Evolutionary conservation across 2,797 vertebrate species (phyloP), one percentile per base, ranked within the genome.

Genomic region (Myiothlypis chrysogaster): DNA sequence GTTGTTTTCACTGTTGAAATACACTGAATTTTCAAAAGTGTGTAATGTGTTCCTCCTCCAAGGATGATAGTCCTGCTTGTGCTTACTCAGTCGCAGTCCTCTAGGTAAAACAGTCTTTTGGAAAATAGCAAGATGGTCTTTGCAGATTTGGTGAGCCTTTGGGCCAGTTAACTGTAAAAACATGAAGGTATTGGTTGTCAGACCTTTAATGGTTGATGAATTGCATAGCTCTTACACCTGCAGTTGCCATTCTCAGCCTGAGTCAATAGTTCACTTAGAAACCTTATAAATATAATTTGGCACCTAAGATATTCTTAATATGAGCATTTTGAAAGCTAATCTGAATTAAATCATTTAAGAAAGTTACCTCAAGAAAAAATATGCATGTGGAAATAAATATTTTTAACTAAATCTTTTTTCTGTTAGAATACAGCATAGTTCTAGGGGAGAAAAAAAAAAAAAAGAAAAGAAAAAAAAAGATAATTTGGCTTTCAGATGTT

Each of bases 371-470:
- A 72, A 56, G 21, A 12, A 78, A 91, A 91, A 77, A 27, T 12
- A 20, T 18, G n/a, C 0, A 0, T 9, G 1, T 60, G 20, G 11
- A 91, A 85, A 47, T 21, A 86, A 49, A 18, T 47, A 32, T 60
- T 75, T 69, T 66, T 13, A 14, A 53, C 8, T 14, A 35, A 83
- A 61, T 71, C 3, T 63, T 34, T 2, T 8, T 82, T 83, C n/a
- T 61, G 4, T 17, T 44, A 66, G 22, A 83, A 53, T 24, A 35
- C 2, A 19, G 8, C 14, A 4, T 34, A 35, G 34, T 19, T 53
- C 35, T 30, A 10, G 6, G 6, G 19, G 17, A 6, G 2, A 3
- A 14, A 15, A n/a, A 2, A 34, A 13, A 4, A 28, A 11, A 5
- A 2, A 6, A 6, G 28, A 41, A 6, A 44, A 8, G 6, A 47